Conservation (phyloP, 2,797 vertebrate species). For the Nannoperca australis region DNA sequence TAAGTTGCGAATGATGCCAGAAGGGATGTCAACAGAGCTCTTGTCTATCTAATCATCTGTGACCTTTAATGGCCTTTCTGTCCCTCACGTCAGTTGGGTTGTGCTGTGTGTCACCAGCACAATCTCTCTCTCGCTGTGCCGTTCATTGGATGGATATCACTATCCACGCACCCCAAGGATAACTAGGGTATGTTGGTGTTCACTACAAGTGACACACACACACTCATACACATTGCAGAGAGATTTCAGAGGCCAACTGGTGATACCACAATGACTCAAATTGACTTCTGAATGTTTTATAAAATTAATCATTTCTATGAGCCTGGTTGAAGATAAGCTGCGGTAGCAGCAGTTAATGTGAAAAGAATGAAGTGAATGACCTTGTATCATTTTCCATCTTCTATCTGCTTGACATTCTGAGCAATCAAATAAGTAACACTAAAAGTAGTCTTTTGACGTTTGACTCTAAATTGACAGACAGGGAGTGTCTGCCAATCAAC, state of each 20-base stretch:
- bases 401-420: constrained; percentile 33
- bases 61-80: constrained; percentile 84
- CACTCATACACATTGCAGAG: neutral
- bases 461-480: constrained; percentile 71
- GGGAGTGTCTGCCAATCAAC: constrained; percentile 64
- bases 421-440: constrained; percentile 50
- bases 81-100: constrained; percentile 43
- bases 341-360: neutral
- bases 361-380: constrained; percentile 2
- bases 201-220: constrained; percentile 1
- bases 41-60: constrained; percentile 76
- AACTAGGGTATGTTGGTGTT: constrained; percentile 2
- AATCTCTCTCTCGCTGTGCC: constrained; percentile 17
- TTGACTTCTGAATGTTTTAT: constrained; percentile 20
- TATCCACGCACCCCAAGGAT: constrained; percentile 49
- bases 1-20: constrained; percentile 58
- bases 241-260: constrained; percentile 21
- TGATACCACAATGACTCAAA: constrained; percentile 12
- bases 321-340: neutral
- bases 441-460: constrained; percentile 50
- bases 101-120: constrained; percentile 43
- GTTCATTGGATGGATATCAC: constrained; percentile 53
- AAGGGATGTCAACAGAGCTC: constrained; percentile 66
- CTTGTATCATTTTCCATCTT: constrained; percentile 20
- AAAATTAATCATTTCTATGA: constrained; percentile 4